phyloP scores from a whole-genome alignment of 2,888 invertebrate genomes.

The Erebia aethiops region DNA sequence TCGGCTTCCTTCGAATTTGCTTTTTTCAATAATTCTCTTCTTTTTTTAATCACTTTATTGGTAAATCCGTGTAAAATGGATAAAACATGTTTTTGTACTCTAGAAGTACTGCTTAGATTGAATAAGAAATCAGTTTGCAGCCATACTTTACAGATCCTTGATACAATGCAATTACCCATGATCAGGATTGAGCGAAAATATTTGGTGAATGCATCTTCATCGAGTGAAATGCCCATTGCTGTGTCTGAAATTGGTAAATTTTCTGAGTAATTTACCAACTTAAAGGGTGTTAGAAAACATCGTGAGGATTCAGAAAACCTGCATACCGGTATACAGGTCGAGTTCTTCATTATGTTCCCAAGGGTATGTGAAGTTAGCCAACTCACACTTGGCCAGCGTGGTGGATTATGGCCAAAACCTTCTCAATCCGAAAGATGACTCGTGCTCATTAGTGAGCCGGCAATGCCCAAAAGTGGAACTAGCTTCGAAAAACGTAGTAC shows the following conservation, averaged over 20 bases:
- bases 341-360: too few species aligned
- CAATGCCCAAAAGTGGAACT: too few species aligned
- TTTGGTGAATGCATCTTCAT: constrained; percentile 5
- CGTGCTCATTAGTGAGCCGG: too few species aligned
- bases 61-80: constrained; percentile 9
- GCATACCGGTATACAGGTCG: too few species aligned
- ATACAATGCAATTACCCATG: background rate
- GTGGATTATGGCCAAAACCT: too few species aligned
- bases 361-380: too few species aligned
- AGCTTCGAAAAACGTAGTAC: too few species aligned
- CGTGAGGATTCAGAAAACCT: too few species aligned
- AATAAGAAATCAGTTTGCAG: constrained; percentile 11
- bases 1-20: background rate
- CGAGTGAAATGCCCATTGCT: constrained; percentile 19
- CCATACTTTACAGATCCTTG: background rate
- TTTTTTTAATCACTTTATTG: constrained; percentile 10
- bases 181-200: constrained; percentile 6
- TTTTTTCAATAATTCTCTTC: background rate
- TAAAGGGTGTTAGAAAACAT: too few species aligned
- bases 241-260: constrained; percentile 19
- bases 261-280: too few species aligned
- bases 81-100: constrained; percentile 1
- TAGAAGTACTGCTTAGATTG: background rate
- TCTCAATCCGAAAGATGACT: too few species aligned
- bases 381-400: too few species aligned